A percentile compares a stretch with the other conserved stretches of the same genome.
Evolutionary conservation across 2,113 vertebrate genomes (phyloP).

Genomic region (Alethe castanea): DNA sequence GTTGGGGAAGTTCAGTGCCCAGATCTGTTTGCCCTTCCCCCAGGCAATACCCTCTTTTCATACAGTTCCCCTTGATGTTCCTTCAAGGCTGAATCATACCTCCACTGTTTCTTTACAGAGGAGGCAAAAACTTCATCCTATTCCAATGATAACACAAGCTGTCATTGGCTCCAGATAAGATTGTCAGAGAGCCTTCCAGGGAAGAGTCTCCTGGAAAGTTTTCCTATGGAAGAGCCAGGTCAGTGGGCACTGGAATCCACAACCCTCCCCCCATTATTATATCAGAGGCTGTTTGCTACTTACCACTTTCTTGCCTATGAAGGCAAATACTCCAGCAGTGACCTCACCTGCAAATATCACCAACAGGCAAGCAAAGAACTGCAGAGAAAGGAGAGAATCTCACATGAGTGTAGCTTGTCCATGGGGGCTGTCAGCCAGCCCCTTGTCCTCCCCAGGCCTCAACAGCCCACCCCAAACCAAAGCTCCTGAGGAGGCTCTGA

Average conservation of each 20-base stretch:
- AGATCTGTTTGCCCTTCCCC: background rate
- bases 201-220: background rate
- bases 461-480: background rate
- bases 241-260: background rate
- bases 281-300: constrained; percentile 37
- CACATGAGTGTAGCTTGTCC: background rate
- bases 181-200: background rate
- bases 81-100: background rate
- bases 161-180: background rate
- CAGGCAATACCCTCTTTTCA: background rate
- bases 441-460: background rate
- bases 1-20: background rate
- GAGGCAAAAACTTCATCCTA: background rate
- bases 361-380: constrained; percentile 95
- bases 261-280: background rate
- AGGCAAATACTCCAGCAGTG: constrained; percentile 94
- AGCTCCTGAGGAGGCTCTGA: background rate
- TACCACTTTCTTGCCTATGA: constrained; percentile 91
- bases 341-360: constrained; percentile 96
- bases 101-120: background rate
- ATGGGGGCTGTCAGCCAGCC: background rate
- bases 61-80: background rate
- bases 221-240: background rate
- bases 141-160: background rate
- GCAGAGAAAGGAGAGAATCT: constrained; percentile 46